Conservation (phyloP, 2,113 vertebrate genomes). For the Diadophis punctatus region DNA sequence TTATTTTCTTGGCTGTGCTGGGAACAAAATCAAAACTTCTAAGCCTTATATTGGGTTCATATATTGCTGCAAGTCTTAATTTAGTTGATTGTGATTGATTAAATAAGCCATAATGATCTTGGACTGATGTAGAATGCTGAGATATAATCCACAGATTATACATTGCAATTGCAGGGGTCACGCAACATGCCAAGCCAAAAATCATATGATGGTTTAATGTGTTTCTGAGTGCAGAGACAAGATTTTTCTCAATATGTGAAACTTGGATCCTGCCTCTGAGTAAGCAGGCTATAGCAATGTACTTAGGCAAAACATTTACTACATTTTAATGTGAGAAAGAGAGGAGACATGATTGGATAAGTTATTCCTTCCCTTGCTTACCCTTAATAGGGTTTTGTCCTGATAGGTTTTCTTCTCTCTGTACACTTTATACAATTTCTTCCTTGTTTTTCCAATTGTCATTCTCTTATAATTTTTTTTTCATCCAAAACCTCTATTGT, state of each 20-base stretch:
- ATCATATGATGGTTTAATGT: neutral
- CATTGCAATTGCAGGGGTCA: neutral
- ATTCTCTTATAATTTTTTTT: neutral
- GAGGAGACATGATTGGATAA: neutral
- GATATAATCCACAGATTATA: neutral
- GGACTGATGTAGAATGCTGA: neutral
- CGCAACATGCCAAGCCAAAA: neutral
- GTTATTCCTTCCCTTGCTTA: neutral
- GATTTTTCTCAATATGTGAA: neutral
- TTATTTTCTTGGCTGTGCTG: neutral
- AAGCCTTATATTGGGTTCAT: neutral
- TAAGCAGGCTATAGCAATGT: neutral
- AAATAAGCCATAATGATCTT: neutral
- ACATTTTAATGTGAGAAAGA: neutral
- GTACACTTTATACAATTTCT: neutral
- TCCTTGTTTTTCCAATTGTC: neutral
- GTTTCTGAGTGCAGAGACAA: neutral
- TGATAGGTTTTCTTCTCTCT: neutral
- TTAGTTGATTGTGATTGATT: neutral
- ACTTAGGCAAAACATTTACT: neutral
- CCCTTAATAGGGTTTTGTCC: neutral
- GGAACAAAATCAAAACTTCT: neutral
- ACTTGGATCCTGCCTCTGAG: neutral
- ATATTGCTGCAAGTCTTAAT: neutral
- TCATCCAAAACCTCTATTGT: neutral